Base-by-base conservation (phyloP, 2,113 vertebrate genomes). In the Colinus virginianus region DNA sequence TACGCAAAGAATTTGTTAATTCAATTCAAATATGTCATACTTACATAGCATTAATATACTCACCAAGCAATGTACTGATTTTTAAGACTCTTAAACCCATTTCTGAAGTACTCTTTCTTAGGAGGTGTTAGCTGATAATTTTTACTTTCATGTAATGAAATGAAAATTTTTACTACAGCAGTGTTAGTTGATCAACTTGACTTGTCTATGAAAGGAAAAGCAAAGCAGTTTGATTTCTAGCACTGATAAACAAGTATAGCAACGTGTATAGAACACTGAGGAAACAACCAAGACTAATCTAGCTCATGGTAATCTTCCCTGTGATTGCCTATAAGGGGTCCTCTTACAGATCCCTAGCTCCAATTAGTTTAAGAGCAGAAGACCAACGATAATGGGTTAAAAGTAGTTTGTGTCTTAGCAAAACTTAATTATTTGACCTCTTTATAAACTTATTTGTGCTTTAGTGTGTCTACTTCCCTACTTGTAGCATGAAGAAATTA, bases 391-490 rank as follows among this genome's bases (percentile, higher is more conserved):
- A 69, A 75, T 4, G 9, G 34, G 21, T 67, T 88, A 75, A 75
- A 92, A 59, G 13, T 30, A 11, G 5, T 69, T 86, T 80, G 36
- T 36, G 56, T n/a, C 55, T 74, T 86, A 72, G 28, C 25, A 81
- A 81, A 90, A 61, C 62, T 92, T 28, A 56, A 45, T 81, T 77
- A 32, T 18, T 78, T 90, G 86, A 93, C 80, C 74, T 96, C 94
- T 45, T 66, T 93, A 61, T 81, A 84, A 84, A 72, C 48, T 69
- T 94, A 46, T 51, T 80, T 91, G 72, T 90, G 61, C 72, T 90
- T 84, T 36, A 30, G 18, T 66, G 48, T 0, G 0, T 81, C 90
- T 48, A 45, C 30, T 87, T 96, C 53, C 30, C 67, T 1, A 0
- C 86, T 25, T 78, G 66, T 45, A 69, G 53, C 30, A 34, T 32